Evolutionary conservation across 2,797 vertebrate genomes (phyloP), one percentile per base, ranked within the genome.

Genomic region (Choloepus didactylus): DNA sequence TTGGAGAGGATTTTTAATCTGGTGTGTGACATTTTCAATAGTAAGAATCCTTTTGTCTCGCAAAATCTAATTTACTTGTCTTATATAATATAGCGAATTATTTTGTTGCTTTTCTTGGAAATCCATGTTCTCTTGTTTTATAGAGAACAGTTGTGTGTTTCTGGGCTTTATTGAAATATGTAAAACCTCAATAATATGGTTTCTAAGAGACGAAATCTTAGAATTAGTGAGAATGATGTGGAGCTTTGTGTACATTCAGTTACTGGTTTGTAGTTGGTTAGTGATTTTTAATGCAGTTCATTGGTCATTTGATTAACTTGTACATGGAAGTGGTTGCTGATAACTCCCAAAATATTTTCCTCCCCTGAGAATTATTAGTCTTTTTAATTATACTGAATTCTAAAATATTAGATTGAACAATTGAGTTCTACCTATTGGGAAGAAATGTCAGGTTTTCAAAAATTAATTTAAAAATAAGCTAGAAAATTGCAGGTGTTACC

Each of bases 71-170:
- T 19, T 41, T 69, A 73, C 18, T 67, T 73, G 16, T 35, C 59
- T 49, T 85, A 46, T n/a, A 35, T 66, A 66, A 66, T 56, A 69
- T 56, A 69, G 16, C 82, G 46, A 85, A 64, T 83, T 66, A 59
- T 66, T 91, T 91, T 66, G 19, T 87, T 64, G 16, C 67, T 92
- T 85, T 90, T 72, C 44, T 92, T 76, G 38, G 72, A 95, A 80
- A 93, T 51, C 25, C 5, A 64, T 60, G 7, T 29, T 86, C 54
- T 94, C 18, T 81, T 62, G 6, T 66, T 80, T 89, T 82, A 41
- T 73, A 83, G 89, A 87, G 87, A 85, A 67, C 67, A 77, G 46
- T 88, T 4, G n/a, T 2, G 54, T 93, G 7, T 89, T 86, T 41
- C 21, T 64, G 59, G 59, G 44, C 46, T 79, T 95, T 90, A 72